These are phyloP conservation scores for Troglohyphantes excavatus DNA, from an alignment of 2,888 invertebrate genomes.

Conservation along the genomic window DNA sequence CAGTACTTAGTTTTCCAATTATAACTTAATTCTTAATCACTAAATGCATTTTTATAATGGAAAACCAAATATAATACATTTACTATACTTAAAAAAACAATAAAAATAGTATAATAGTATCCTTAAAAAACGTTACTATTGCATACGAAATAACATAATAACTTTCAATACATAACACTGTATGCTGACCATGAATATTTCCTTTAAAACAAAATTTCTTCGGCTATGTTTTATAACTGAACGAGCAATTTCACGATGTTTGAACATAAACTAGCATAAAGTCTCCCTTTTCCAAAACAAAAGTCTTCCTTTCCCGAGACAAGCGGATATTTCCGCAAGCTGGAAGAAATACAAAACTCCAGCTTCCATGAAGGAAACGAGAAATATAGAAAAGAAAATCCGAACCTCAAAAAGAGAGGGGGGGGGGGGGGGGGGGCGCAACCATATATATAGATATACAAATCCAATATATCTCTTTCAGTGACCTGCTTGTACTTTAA, in stretches of 20 bases:
- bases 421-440: background rate
- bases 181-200: background rate
- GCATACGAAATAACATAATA: too few relatives aligned
- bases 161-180: too few relatives aligned
- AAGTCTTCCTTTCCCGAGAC: background rate
- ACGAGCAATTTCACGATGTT: background rate
- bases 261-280: background rate
- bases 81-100: too few relatives aligned
- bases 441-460: conserved; percentile 10
- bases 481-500: conserved; percentile 31
- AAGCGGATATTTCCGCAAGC: background rate
- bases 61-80: too few relatives aligned
- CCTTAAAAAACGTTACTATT: too few relatives aligned
- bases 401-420: background rate
- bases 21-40: too few relatives aligned
- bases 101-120: too few relatives aligned
- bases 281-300: background rate
- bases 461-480: conserved; percentile 37
- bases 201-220: background rate
- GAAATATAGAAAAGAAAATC: background rate
- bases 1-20: too few relatives aligned
- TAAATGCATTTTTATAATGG: too few relatives aligned
- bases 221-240: background rate
- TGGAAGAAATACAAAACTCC: background rate
- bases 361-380: background rate